Percentiles rank a stretch among this genome's conserved stretches.
phyloP scores from a whole-genome alignment of 1,140 invertebrate genomes.

The Aphelenchoides avenae region DNA sequence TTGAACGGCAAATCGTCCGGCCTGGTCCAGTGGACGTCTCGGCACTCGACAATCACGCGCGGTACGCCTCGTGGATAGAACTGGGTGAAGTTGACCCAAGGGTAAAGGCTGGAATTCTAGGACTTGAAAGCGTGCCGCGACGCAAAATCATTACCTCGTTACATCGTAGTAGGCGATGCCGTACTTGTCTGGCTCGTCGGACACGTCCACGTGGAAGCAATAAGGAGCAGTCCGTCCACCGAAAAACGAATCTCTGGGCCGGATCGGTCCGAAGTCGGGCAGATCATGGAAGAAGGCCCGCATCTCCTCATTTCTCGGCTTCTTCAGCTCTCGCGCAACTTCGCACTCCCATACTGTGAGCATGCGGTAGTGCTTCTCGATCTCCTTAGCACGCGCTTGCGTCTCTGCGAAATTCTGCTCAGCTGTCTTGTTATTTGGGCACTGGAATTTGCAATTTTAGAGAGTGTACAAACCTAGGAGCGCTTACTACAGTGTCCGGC shows the following conservation, averaged over 20 bases:
- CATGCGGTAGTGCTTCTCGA: too few species aligned
- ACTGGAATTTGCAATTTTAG: too few species aligned
- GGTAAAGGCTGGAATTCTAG: constrained; percentile 4
- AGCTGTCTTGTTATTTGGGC: too few species aligned
- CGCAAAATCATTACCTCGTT: too few species aligned
- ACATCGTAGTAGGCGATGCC: constrained; percentile 3
- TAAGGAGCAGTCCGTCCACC: neutral
- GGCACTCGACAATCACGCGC: neutral
- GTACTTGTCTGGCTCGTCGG: neutral
- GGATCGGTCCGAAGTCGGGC: neutral
- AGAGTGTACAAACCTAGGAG: too few species aligned
- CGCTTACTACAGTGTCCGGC: too few species aligned
- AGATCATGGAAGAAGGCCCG: neutral
- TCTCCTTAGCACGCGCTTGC: too few species aligned
- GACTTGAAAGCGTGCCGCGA: too few species aligned
- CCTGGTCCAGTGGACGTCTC: neutral
- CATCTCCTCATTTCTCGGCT: constrained; percentile 1
- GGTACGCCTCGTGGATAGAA: neutral
- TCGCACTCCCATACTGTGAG: constrained; percentile 1
- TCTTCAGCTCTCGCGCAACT: neutral
- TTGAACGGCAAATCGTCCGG: neutral
- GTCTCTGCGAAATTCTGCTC: too few species aligned
- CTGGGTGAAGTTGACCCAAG: neutral
- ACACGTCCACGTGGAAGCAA: neutral
- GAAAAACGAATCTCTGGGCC: neutral